These are phyloP conservation scores for Linurgus olivaceus DNA, from an alignment of 2,797 vertebrate species.

Conservation along the genomic window DNA sequence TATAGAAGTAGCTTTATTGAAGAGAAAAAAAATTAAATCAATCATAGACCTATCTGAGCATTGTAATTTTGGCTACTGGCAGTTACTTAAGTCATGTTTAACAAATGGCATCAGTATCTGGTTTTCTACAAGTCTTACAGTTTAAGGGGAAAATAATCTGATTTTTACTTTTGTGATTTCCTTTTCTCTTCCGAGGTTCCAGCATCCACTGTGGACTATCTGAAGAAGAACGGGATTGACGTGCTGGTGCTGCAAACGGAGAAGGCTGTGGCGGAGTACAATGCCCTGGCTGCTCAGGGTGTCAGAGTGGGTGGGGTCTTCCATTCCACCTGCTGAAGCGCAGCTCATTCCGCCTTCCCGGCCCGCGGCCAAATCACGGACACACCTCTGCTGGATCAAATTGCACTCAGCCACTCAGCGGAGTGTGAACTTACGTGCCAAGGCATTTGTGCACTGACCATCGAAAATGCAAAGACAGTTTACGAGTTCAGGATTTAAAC, in stretches of 20 bases:
- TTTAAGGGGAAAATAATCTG: background rate
- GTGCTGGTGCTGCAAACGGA: constrained; percentile 87
- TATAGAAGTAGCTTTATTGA: background rate
- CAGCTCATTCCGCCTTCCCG: fast-evolving
- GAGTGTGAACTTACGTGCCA: fast-evolving
- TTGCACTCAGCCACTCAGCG: background rate
- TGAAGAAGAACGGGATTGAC: constrained; percentile 83
- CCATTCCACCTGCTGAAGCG: constrained; percentile 89
- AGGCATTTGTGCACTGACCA: background rate
- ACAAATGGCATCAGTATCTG: background rate
- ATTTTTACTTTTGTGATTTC: background rate
- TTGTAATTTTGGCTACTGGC: background rate
- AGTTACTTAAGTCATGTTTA: background rate
- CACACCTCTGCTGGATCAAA: background rate
- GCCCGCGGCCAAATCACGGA: fast-evolving
- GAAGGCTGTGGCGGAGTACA: constrained; percentile 89
- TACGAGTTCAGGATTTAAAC: background rate
- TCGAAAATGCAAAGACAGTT: background rate
- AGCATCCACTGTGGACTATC: constrained; percentile 84
- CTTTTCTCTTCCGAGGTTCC: constrained; percentile 80
- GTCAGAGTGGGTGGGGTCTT: constrained; percentile 89
- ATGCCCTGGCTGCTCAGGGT: constrained; percentile 81
- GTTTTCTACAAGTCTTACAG: background rate
- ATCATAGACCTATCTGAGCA: background rate
- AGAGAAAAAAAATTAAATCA: background rate